These are phyloP conservation scores for Anhinga anhinga DNA, from an alignment of 2,113 vertebrate genomes.

Conservation along the genomic window DNA sequence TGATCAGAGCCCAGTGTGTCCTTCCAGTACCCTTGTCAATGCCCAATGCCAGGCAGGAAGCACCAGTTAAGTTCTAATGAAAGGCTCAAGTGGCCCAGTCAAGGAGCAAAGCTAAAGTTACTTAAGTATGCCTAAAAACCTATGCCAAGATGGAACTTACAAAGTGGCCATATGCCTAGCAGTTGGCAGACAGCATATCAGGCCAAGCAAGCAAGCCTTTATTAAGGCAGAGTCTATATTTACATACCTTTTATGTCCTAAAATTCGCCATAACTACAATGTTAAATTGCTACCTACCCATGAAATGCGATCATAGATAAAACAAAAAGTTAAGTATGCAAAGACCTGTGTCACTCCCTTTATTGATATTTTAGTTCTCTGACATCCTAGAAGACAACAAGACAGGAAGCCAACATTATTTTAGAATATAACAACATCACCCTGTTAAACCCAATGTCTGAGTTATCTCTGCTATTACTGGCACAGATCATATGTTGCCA, in stretches of 20 bases:
- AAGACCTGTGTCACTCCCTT: not conserved
- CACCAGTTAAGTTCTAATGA: not conserved
- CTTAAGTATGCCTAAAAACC: not conserved
- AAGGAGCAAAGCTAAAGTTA: slow-evolving; percentile 28
- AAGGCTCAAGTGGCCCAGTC: not conserved
- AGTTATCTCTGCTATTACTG: not conserved
- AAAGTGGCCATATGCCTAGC: slow-evolving; percentile 4
- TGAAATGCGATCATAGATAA: not conserved
- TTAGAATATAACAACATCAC: too few species aligned
- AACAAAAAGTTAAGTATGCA: not conserved
- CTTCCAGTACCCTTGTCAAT: not conserved
- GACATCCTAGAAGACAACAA: too few species aligned
- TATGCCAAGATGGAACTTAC: slow-evolving; percentile 8
- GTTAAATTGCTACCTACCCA: not conserved
- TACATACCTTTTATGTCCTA: not conserved
- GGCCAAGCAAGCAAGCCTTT: not conserved
- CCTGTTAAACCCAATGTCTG: too few species aligned
- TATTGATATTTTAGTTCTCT: too few species aligned
- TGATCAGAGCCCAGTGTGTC: not conserved
- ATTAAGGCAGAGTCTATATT: not conserved
- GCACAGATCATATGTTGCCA: not conserved
- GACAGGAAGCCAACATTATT: too few species aligned
- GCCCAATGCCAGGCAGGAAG: not conserved
- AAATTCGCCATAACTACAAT: not conserved
- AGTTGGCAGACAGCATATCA: slow-evolving; percentile 9